A percentile compares a stretch with the other conserved stretches of the same genome.
These are phyloP conservation scores for Gallinago undulata DNA, from an alignment of 2,113 vertebrate genomes.

Conservation along the genomic window DNA sequence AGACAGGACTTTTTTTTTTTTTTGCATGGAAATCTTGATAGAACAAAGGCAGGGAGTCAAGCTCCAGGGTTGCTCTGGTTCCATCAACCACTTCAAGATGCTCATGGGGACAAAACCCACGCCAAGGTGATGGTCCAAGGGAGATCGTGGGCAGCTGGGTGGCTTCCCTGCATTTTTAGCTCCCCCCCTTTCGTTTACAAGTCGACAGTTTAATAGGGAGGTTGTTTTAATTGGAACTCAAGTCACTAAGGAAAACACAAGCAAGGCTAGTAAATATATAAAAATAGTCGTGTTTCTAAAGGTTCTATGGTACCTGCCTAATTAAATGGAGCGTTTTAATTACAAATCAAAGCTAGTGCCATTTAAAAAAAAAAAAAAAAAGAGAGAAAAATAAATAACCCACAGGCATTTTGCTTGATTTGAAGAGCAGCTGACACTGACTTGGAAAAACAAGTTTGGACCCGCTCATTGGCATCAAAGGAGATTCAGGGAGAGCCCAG, in stretches of 20 bases:
- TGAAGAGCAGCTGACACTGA: fast-evolving
- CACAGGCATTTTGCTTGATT: not conserved
- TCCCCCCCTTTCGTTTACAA: not conserved
- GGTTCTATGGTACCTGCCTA: conserved; percentile 2
- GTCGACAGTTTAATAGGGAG: not conserved
- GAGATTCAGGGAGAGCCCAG: fast-evolving
- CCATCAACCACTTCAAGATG: not conserved
- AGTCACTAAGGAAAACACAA: conserved; percentile 20
- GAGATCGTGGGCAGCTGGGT: not conserved
- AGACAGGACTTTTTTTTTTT: not conserved
- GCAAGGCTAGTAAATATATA: conserved; percentile 6
- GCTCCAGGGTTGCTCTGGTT: not conserved
- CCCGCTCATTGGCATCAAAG: not conserved
- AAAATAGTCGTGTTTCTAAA: conserved; percentile 26
- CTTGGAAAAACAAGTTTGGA: not conserved
- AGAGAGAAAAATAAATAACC: not conserved
- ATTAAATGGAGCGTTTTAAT: conserved; percentile 45
- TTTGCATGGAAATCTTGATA: not conserved
- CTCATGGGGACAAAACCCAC: not conserved
- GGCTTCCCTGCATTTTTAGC: not conserved
- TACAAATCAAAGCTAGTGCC: not conserved
- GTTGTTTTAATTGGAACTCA: conserved; percentile 13
- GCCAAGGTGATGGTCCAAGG: not conserved
- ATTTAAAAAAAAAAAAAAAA: not conserved
- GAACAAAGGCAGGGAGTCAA: not conserved